phyloP scores from a whole-genome alignment of 2,797 vertebrate species.

The Syngnathus rostellatus region DNA sequence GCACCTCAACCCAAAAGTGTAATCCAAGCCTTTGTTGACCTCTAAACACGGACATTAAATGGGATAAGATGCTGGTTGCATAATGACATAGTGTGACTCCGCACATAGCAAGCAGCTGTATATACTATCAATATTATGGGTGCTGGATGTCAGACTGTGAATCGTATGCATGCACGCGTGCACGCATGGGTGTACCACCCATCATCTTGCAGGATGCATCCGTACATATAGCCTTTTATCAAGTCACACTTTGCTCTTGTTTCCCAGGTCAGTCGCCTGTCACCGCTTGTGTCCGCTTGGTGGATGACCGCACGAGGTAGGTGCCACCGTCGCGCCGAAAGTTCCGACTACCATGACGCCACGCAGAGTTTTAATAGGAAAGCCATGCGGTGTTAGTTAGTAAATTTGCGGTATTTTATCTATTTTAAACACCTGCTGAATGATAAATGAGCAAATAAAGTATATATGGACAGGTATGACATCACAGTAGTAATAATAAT shows the following conservation, averaged over 20 bases:
- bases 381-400: background rate
- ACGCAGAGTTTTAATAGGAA: background rate
- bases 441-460: too few species aligned
- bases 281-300: conserved; percentile 27
- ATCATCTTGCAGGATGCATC: conserved; percentile 21
- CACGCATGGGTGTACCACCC: conserved; percentile 29
- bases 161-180: conserved; percentile 3
- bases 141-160: conserved; percentile 33
- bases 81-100: conserved; percentile 52
- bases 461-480: too few species aligned
- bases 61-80: conserved; percentile 60
- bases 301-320: conserved; percentile 49
- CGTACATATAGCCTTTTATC: conserved; percentile 48
- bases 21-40: conserved; percentile 58
- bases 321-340: conserved; percentile 8
- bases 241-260: conserved; percentile 46
- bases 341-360: background rate
- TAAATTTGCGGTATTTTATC: too few species aligned
- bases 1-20: conserved; percentile 9
- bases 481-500: too few species aligned
- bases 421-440: too few species aligned
- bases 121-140: conserved; percentile 76
- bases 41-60: conserved; percentile 63
- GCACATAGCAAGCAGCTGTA: conserved; percentile 56
- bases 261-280: conserved; percentile 38